These are phyloP conservation scores for Prolemur simus DNA, from an alignment of 2,113 vertebrate species.

Conservation along the genomic window DNA sequence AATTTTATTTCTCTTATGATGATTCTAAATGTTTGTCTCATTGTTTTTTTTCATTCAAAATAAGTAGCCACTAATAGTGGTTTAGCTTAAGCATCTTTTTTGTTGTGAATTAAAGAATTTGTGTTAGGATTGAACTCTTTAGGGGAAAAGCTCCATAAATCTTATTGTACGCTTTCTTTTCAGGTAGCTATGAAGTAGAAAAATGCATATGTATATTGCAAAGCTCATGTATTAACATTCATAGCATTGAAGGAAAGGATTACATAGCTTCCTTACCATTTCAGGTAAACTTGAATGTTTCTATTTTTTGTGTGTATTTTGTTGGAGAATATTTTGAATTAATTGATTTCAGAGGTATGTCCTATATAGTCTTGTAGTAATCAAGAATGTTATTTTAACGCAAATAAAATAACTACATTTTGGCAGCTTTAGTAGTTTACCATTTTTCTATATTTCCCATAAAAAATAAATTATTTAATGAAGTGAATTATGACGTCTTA, in stretches of 20 bases:
- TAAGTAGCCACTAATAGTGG: conserved; percentile 19
- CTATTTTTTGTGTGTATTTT: neutral
- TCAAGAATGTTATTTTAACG: neutral
- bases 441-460: conserved; percentile 12
- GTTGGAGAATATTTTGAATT: neutral
- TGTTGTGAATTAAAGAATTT: conserved; percentile 31
- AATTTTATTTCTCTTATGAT: conserved; percentile 44
- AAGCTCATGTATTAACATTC: conserved; percentile 94
- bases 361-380: neutral
- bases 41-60: neutral
- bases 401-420: conserved; percentile 19
- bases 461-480: conserved; percentile 17
- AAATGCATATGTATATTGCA: conserved; percentile 96
- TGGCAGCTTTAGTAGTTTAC: neutral
- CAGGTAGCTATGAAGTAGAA: conserved; percentile 81
- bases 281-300: conserved; percentile 85
- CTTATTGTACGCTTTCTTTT: neutral
- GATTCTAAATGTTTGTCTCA: conserved; percentile 33
- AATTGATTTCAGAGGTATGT: neutral
- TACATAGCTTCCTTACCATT: conserved; percentile 97
- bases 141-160: neutral
- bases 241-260: conserved; percentile 95
- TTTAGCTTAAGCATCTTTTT: conserved; percentile 8
- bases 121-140: neutral
- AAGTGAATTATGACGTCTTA: conserved; percentile 8